Percentiles rank a stretch among this genome's conserved stretches.
Evolutionary conservation across 2,113 vertebrate species (phyloP).

Genomic region (Cryptomyrus ogoouensis): DNA sequence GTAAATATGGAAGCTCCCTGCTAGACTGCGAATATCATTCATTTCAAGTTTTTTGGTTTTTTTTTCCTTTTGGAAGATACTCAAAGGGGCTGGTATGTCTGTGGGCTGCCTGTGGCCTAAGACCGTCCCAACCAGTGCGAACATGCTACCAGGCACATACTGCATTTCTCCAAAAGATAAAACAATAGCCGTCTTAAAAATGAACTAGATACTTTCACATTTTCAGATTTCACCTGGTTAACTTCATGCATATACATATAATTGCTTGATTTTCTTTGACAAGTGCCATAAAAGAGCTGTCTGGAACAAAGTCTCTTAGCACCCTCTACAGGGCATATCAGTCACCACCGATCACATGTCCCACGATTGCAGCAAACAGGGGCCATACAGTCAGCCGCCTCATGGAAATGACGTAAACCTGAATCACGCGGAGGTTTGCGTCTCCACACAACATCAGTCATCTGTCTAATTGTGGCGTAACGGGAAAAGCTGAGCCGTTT

Average conservation of each 20-base stretch:
- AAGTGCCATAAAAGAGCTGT: not conserved
- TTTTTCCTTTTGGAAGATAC: slow-evolving; percentile 48
- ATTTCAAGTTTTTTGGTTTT: slow-evolving; percentile 34
- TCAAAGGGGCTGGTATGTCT: slow-evolving; percentile 50
- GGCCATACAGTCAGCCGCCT: slow-evolving; percentile 35
- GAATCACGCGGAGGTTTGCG: not conserved
- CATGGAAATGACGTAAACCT: not conserved
- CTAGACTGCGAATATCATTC: not conserved
- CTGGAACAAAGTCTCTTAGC: slow-evolving; percentile 47
- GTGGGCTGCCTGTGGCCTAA: slow-evolving; percentile 17
- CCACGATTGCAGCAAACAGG: not conserved
- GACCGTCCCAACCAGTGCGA: slow-evolving; percentile 44
- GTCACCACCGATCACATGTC: not conserved
- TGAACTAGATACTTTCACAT: not conserved
- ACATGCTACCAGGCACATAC: slow-evolving; percentile 54
- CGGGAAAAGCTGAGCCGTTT: not conserved
- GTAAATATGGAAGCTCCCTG: not conserved
- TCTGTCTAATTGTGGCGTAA: not conserved
- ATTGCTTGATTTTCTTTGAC: not conserved
- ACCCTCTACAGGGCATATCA: slow-evolving; percentile 53
- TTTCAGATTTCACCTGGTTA: not conserved
- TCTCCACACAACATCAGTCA: not conserved
- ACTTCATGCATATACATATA: not conserved
- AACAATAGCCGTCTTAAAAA: not conserved
- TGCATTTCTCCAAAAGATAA: not conserved